phyloP scores from a whole-genome alignment of 2,113 vertebrate genomes.

The Motacilla tschutschensis region DNA sequence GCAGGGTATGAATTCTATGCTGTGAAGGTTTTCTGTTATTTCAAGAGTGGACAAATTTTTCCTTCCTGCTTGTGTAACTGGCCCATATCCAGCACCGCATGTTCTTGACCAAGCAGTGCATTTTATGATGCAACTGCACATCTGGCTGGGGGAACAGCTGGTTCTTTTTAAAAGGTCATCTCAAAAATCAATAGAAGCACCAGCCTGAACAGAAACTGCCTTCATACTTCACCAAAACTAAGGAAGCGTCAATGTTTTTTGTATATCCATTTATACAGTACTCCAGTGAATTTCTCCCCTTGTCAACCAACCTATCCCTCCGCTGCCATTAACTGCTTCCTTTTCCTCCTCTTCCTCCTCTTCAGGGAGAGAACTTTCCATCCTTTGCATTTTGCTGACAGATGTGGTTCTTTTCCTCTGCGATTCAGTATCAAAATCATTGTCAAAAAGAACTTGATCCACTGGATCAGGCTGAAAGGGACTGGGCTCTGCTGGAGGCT shows the following conservation, averaged over 20 bases:
- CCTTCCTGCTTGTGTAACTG: background rate
- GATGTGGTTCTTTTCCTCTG: slow-evolving; percentile 95
- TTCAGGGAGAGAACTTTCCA: slow-evolving; percentile 91
- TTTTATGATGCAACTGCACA: slow-evolving; percentile 54
- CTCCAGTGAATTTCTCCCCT: background rate
- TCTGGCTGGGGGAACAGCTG: slow-evolving; percentile 53
- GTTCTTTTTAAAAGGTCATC: slow-evolving; percentile 45
- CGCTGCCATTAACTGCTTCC: slow-evolving; percentile 84
- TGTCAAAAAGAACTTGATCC: slow-evolving; percentile 95
- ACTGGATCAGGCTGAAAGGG: slow-evolving; percentile 94
- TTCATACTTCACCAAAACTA: background rate
- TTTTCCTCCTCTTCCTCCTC: slow-evolving; percentile 96
- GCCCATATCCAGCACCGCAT: slow-evolving; percentile 18
- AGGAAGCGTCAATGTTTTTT: background rate
- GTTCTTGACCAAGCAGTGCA: slow-evolving; percentile 9
- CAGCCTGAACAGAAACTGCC: background rate
- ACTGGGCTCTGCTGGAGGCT: slow-evolving; percentile 93
- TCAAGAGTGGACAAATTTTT: background rate
- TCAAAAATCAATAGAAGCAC: background rate
- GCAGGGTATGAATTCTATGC: background rate
- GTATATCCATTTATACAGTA: background rate
- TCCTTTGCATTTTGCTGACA: slow-evolving; percentile 96
- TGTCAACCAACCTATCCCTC: slow-evolving; percentile 80
- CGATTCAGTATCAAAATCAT: slow-evolving; percentile 91
- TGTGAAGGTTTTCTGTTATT: background rate